Percentiles rank a stretch among this genome's conserved stretches.
Evolutionary conservation across 92 coral and sea anemone species (phyloP).

Genomic region (Paragorgia papillata): DNA sequence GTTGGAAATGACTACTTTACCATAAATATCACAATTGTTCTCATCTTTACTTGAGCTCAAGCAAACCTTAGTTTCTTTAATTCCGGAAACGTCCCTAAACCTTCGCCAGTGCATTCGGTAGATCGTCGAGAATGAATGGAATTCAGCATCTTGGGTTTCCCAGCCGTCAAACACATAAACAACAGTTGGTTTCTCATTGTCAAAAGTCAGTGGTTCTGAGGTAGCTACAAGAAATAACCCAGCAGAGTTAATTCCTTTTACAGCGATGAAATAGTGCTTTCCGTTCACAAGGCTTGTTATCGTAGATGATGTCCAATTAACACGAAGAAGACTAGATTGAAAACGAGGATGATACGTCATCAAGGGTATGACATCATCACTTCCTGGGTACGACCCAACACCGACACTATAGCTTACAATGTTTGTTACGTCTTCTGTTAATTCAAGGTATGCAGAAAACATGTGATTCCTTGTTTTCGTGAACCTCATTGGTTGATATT

Average conservation of each 20-base stretch:
- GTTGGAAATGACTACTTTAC: constrained; percentile 57
- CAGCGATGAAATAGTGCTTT: constrained; percentile 75
- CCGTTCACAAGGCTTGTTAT: constrained; percentile 56
- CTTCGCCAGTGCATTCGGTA: constrained; percentile 94
- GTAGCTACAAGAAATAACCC: constrained; percentile 70
- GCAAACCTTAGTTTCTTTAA: constrained; percentile 70
- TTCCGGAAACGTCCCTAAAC: constrained; percentile 71
- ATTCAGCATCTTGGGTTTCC: constrained; percentile 76
- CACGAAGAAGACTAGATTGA: constrained; percentile 57
- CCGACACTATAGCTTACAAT: constrained; percentile 74
- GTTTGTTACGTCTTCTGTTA: constrained; percentile 76
- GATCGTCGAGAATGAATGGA: constrained; percentile 72
- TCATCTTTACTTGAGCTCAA: constrained; percentile 61
- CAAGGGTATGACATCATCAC: constrained; percentile 73
- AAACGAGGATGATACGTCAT: constrained; percentile 32
- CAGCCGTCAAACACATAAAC: constrained; percentile 88
- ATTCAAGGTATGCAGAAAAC: constrained; percentile 72
- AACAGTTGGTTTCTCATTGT: constrained; percentile 71
- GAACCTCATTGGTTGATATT: constrained; percentile 47
- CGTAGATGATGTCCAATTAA: constrained; percentile 79
- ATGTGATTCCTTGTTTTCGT: constrained; percentile 37
- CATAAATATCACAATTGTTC: constrained; percentile 62
- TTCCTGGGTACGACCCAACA: constrained; percentile 84
- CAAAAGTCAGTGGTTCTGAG: constrained; percentile 74
- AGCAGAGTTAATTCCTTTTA: constrained; percentile 76